Evolutionary conservation across 2,797 vertebrate genomes (phyloP).

Genomic region (Oreochromis mossambicus): DNA sequence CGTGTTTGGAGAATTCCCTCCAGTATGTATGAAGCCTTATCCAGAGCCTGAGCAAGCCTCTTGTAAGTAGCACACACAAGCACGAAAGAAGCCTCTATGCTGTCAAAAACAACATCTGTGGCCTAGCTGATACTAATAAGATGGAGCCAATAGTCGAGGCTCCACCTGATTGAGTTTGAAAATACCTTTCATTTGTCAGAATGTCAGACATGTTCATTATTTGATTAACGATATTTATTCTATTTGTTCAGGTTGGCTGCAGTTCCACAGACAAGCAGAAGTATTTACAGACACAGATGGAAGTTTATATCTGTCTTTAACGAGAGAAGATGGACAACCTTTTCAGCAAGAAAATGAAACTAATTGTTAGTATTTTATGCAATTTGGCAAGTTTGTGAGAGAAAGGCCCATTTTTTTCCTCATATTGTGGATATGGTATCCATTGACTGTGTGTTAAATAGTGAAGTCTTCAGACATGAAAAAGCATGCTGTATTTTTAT

Average conservation of each 20-base stretch:
- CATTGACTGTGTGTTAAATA: background rate
- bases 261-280: conserved; percentile 32
- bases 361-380: conserved; percentile 54
- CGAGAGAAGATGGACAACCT: conserved; percentile 53
- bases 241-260: conserved; percentile 36
- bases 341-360: conserved; percentile 59
- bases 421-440: background rate
- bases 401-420: fast-evolving
- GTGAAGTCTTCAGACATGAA: background rate
- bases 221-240: background rate
- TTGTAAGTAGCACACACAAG: conserved; percentile 73
- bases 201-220: background rate
- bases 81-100: background rate
- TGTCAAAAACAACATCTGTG: background rate
- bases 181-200: background rate
- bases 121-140: background rate
- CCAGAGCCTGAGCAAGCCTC: conserved; percentile 73
- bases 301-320: conserved; percentile 32
- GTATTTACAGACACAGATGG: conserved; percentile 19
- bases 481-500: background rate
- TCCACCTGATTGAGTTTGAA: background rate
- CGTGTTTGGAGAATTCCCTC: conserved; percentile 86
- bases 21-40: conserved; percentile 78
- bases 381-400: background rate
- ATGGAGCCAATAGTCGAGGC: background rate